phyloP scores from a whole-genome alignment of 2,797 vertebrate genomes.

The Sciurus carolinensis region DNA sequence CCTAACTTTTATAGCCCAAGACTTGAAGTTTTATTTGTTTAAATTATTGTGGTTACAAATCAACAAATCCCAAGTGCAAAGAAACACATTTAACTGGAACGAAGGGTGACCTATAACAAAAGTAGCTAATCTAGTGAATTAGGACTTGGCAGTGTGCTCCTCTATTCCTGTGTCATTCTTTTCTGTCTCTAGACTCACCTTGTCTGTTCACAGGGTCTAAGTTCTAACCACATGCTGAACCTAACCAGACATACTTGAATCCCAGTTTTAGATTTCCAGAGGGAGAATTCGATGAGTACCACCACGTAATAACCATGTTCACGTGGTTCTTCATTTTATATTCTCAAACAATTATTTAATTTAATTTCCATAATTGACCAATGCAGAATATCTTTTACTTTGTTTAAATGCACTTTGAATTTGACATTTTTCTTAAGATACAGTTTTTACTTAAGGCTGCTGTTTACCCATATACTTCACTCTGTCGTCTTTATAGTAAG shows the following conservation, averaged over 20 bases:
- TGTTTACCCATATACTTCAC: too few relatives aligned
- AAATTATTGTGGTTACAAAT: conserved; percentile 23
- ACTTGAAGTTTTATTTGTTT: conserved; percentile 28
- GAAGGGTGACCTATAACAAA: background rate
- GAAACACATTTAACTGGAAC: background rate
- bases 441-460: too few relatives aligned
- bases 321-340: too few relatives aligned
- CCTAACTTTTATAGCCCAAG: background rate
- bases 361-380: too few relatives aligned
- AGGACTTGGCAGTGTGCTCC: background rate
- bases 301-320: too few relatives aligned
- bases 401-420: too few relatives aligned
- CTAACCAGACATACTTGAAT: background rate
- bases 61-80: background rate
- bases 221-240: background rate
- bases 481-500: too few relatives aligned
- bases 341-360: too few relatives aligned
- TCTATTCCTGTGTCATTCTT: background rate
- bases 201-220: background rate
- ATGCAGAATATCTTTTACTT: too few relatives aligned
- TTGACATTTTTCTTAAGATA: too few relatives aligned
- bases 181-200: background rate
- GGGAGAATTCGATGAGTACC: too few relatives aligned
- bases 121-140: background rate
- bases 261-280: too few relatives aligned